These are phyloP conservation scores for Lepidothrix coronata DNA, from an alignment of 2,113 vertebrate species.

Conservation along the genomic window DNA sequence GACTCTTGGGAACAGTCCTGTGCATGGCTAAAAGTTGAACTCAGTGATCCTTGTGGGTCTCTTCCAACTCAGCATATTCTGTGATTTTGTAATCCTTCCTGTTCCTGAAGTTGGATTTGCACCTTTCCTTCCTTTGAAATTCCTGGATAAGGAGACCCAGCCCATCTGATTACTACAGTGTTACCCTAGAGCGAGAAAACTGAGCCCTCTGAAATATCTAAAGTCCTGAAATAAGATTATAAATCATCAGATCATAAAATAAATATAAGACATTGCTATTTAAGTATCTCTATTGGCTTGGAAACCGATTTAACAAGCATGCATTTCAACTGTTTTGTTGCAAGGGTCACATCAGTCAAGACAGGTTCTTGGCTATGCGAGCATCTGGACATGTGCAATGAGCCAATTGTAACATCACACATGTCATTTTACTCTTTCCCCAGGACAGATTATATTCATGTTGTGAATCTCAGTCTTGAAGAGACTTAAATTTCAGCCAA, in stretches of 20 bases:
- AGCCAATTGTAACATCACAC: not conserved
- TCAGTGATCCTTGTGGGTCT: not conserved
- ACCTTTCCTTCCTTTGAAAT: not conserved
- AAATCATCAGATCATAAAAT: not conserved
- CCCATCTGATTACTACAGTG: not conserved
- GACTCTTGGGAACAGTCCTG: not conserved
- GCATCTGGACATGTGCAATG: not conserved
- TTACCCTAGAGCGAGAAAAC: not conserved
- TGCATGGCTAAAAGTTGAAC: not conserved
- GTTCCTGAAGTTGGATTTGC: not conserved
- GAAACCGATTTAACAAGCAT: not conserved
- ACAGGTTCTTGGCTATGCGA: not conserved
- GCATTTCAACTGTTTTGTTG: not conserved
- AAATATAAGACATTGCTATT: not conserved
- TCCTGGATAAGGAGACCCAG: not conserved
- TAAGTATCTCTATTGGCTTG: not conserved
- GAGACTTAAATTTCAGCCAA: not conserved
- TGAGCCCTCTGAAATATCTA: not conserved
- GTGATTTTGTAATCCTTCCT: not conserved
- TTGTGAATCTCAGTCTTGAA: not conserved
- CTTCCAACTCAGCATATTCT: not conserved
- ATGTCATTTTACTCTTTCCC: not conserved
- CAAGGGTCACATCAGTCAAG: not conserved
- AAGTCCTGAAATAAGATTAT: not conserved
- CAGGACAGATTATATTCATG: not conserved